Evolutionary conservation across 2,888 invertebrate genomes (phyloP).

Genomic region (Rambutsinella grinnellia): DNA sequence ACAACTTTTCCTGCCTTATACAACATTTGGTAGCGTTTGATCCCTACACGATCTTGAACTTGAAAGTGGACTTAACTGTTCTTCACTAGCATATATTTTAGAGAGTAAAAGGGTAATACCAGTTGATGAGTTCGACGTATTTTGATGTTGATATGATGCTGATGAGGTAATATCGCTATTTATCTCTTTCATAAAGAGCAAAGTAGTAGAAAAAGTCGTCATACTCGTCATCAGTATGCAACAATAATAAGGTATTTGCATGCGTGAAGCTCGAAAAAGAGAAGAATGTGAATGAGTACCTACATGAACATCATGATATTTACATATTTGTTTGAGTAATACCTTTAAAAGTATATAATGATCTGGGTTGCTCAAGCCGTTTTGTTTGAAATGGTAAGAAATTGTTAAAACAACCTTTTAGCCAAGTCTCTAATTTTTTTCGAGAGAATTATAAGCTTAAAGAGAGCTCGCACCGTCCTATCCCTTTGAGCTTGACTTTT

Average conservation of each 20-base stretch:
- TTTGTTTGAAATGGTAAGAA: conserved; percentile 40
- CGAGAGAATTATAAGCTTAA: background rate
- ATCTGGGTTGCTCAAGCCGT: conserved; percentile 34
- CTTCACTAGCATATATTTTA: background rate
- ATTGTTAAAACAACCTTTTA: conserved; percentile 41
- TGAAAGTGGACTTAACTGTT: conserved; percentile 24
- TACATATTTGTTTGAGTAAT: conserved; percentile 32
- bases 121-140: background rate
- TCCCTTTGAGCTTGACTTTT: background rate
- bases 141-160: conserved; percentile 21
- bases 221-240: conserved; percentile 29
- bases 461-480: background rate
- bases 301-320: background rate
- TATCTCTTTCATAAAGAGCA: conserved; percentile 44
- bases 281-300: background rate
- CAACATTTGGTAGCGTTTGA: no score
- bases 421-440: conserved; percentile 37
- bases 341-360: conserved; percentile 32
- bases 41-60: conserved; percentile 32
- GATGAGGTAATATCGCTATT: conserved; percentile 44
- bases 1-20: no score
- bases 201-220: conserved; percentile 23
- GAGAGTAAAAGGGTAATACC: background rate
- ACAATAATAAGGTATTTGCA: background rate
- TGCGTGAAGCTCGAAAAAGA: background rate